Conservation (phyloP, 2,888 invertebrate species). For the Hololepta plana region DNA sequence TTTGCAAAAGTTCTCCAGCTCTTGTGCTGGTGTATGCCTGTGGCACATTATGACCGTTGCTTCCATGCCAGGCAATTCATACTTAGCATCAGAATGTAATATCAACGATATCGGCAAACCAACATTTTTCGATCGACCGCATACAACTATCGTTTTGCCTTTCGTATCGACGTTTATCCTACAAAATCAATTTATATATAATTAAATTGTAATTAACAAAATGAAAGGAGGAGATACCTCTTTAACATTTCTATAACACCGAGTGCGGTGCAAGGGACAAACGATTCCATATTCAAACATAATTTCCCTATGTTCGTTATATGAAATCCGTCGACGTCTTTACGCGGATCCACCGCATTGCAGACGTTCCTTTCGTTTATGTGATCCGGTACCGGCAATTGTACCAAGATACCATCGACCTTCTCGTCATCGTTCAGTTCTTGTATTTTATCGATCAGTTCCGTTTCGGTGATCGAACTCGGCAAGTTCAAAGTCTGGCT, state of each 20-base stretch:
- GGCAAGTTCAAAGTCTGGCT: slow-evolving; percentile 49
- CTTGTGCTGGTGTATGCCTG: slow-evolving; percentile 63
- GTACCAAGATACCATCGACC: slow-evolving; percentile 72
- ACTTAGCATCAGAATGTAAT: slow-evolving; percentile 59
- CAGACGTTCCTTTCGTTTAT: slow-evolving; percentile 62
- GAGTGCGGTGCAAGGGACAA: slow-evolving; percentile 66
- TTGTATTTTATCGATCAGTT: slow-evolving; percentile 44
- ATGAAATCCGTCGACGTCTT: slow-evolving; percentile 89
- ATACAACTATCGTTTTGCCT: slow-evolving; percentile 75
- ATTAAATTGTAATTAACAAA: slow-evolving; percentile 1
- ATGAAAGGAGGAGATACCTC: slow-evolving; percentile 32
- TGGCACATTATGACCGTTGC: slow-evolving; percentile 85
- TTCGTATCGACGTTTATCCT: slow-evolving; percentile 52
- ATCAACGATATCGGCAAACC: slow-evolving; percentile 79
- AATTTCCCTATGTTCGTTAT: slow-evolving; percentile 65
- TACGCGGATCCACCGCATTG: slow-evolving; percentile 58
- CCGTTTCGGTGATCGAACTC: slow-evolving; percentile 38
- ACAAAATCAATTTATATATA: slow-evolving; percentile 9
- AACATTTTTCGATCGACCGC: slow-evolving; percentile 83
- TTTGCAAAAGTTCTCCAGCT: slow-evolving; percentile 48
- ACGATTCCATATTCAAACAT: slow-evolving; percentile 49
- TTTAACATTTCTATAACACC: slow-evolving; percentile 53
- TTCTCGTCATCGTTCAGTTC: slow-evolving; percentile 45
- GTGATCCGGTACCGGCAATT: slow-evolving; percentile 62
- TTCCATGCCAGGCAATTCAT: slow-evolving; percentile 54